These are phyloP conservation scores for Rhabditoides inermis DNA, from an alignment of 2,888 invertebrate species.

Conservation along the genomic window DNA sequence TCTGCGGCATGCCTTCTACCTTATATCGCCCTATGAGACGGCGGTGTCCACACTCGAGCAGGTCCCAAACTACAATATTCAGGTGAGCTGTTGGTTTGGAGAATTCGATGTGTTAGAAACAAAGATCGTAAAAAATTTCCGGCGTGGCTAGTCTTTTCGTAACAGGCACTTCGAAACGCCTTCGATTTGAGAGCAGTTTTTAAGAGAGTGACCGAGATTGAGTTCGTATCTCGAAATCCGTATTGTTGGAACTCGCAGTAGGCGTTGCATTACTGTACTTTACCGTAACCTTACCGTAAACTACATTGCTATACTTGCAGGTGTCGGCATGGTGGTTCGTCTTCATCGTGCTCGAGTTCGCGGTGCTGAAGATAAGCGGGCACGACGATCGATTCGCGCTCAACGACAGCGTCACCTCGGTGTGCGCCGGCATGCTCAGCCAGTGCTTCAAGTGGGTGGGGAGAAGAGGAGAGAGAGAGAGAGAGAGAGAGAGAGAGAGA, in stretches of 20 bases:
- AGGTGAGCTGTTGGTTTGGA: conserved; percentile 19
- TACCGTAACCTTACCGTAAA: not conserved
- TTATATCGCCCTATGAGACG: conserved; percentile 49
- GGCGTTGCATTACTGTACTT: not conserved
- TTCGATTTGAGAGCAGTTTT: too few species aligned
- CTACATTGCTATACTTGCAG: conserved; percentile 9
- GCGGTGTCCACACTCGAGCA: conserved; percentile 31
- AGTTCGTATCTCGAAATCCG: not conserved
- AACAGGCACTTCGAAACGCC: too few species aligned
- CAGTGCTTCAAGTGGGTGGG: conserved; percentile 50
- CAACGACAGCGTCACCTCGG: conserved; percentile 47
- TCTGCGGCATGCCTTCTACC: conserved; percentile 46
- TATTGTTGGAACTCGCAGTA: not conserved
- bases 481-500: not conserved
- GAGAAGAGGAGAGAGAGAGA: too few species aligned
- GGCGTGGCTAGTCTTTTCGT: too few species aligned
- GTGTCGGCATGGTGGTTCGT: conserved; percentile 48
- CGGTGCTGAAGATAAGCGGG: conserved; percentile 22
- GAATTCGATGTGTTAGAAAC: conserved; percentile 22
- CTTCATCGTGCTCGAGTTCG: conserved; percentile 30
- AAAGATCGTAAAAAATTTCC: conserved; percentile 4
- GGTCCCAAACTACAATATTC: conserved; percentile 50
- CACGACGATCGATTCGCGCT: conserved; percentile 47
- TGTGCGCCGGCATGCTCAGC: conserved; percentile 50
- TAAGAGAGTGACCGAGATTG: too few species aligned